Base-by-base conservation (phyloP, 2,888 invertebrate genomes). In the Tanaodytes sp. region DNA sequence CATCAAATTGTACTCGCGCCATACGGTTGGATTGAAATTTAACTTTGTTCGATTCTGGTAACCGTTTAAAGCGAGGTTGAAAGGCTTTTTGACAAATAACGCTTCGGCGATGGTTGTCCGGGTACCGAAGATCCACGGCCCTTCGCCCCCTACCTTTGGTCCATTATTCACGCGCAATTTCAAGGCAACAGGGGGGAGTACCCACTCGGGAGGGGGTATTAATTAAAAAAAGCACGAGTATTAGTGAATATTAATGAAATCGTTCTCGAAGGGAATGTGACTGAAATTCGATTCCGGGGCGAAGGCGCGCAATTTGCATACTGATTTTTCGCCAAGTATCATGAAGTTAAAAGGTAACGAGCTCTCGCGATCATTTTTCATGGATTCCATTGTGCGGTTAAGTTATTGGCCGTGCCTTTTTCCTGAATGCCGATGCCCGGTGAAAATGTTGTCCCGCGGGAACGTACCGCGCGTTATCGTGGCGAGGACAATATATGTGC, bases 361-460 rank as follows among this genome's bases (percentile, higher is more conserved):
- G 63, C 55, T 61, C 49, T 51, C 43, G 45, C 54, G 55, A 63
- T 66, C 67, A 67, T 71, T 71, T 71, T 68, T 68, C 67, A 71
- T 52, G 71, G 52, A 67, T 71, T 52, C 61, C 48, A 61, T 61
- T 57, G 63, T 59, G 61, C 18, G 43, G 69, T 31, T 57, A 74
- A 78, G 76, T 73, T 75, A 76, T 78, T 76, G 76, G 40, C 46
- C 55, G 62, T 70, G 65, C 54, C 66, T 55, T 61, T 62, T 71
- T 49, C 68, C 18, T 42, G 23, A 36, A 65, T 61, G 76, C 73
- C 73, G 58, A 76, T 3, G 23, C 8, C 23, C 77, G 18, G 78
- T 15, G 23, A 66, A 78, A 76, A 15, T 75, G 58, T 73, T 71
- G 78, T 69, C 78, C 71, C 42, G 40, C 33, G 31, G n/a, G 30